Conservation (phyloP, 2,113 vertebrate species). For the Euleptes europaea region DNA sequence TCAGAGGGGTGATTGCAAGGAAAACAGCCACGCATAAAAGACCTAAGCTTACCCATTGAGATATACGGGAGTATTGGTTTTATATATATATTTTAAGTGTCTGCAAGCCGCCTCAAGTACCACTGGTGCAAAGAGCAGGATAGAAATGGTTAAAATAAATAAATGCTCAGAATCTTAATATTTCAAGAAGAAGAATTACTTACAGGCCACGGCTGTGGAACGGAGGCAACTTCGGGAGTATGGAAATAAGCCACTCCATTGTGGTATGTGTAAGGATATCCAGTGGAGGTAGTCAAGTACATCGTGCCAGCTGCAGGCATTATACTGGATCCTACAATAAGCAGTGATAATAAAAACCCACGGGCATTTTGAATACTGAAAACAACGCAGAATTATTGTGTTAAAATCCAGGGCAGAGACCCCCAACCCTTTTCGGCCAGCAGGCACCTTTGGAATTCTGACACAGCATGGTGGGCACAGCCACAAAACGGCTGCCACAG, state of each 20-base stretch:
- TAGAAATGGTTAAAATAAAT: no score
- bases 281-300: constrained; percentile 84
- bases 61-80: no score
- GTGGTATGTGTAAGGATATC: constrained; percentile 85
- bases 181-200: constrained; percentile 57
- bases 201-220: constrained; percentile 81
- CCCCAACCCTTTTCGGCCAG: no score
- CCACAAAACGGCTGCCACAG: no score
- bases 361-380: background rate
- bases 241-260: constrained; percentile 90
- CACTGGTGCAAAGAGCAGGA: no score
- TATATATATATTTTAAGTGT: no score
- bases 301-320: constrained; percentile 75
- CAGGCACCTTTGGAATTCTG: no score
- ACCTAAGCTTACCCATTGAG: background rate
- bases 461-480: no score
- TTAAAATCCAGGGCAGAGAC: background rate
- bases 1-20: no score
- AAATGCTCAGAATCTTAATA: constrained; percentile 17
- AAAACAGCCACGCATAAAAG: no score
- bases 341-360: constrained; percentile 1
- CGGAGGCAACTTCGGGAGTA: constrained; percentile 70
- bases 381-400: background rate
- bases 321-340: constrained; percentile 68
- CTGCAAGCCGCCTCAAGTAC: no score